Base-by-base conservation (phyloP, 1,140 invertebrate genomes). In the Nautilus pompilius region DNA sequence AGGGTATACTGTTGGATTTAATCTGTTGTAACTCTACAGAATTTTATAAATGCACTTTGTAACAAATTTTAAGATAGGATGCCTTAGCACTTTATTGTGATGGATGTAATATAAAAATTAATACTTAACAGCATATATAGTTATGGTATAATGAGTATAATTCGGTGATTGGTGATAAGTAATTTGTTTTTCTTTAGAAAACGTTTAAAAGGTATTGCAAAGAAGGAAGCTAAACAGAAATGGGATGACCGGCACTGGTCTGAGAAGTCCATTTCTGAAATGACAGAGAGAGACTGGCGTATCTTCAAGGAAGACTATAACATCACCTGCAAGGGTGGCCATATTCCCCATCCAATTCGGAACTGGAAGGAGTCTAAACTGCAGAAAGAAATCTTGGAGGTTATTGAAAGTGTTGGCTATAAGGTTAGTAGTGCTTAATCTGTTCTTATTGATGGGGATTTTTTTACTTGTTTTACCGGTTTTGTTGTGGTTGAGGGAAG, bases 271-370 rank as follows among this genome's bases (percentile, higher is more conserved):
- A 77, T 91, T 0, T 88, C 90, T 56, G 95, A 99, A 84, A 99
- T 99, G 98, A 96, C 92, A 10, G 96, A 99, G 79, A 87, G 98
- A 78, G 98, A 99, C 86, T 99, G 98, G 98, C 88, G 98, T 79
- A 99, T 99, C 73, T 99, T 99, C 77, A 88, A 96, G 66, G 98
- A 99, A 85, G 98, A 99, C 85, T 99, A 97, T 78, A 99, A 97
- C 78, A 99, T 99, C 51, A 93, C 94, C 4, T 96, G 99, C 53
- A 99, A 99, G 82, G 96, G 95, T 64, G 98, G 98, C 0, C 90
- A 89, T 75, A 97, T 99, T 76, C 96, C 98, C 4, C 93, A 97
- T 85, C 97, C 97, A 1, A 90, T 99, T 51, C 85, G 98, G 17
- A 90, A 86, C 34, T 99, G 98, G 98, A 91, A 90, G 67, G 98